These are phyloP conservation scores for Lordiphosa fenestrarum DNA, from an alignment of 2,888 invertebrate genomes.

Conservation along the genomic window DNA sequence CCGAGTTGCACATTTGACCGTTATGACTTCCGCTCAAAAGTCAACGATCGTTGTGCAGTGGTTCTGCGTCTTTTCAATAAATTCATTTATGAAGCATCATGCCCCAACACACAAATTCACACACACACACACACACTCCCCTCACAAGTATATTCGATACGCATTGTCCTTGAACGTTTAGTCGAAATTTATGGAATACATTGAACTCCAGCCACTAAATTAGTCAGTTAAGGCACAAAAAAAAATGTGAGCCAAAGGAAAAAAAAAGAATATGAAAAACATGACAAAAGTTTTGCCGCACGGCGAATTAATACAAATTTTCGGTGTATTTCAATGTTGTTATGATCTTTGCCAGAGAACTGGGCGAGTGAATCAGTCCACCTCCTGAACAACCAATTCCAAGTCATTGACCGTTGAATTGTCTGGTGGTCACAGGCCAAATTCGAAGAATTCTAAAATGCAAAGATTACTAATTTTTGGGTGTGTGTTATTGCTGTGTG, in stretches of 20 bases:
- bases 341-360: slow-evolving; percentile 6
- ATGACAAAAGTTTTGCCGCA: slow-evolving; percentile 67
- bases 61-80: slow-evolving; percentile 41
- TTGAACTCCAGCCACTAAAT: slow-evolving; percentile 71
- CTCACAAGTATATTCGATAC: slow-evolving; percentile 37
- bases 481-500: neutral
- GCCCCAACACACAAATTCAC: slow-evolving; percentile 33
- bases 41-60: slow-evolving; percentile 8
- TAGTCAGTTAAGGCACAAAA: slow-evolving; percentile 64
- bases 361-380: slow-evolving; percentile 32
- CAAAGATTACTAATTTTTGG: slow-evolving; percentile 30
- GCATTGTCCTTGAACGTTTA: slow-evolving; percentile 74
- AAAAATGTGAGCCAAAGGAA: slow-evolving; percentile 2
- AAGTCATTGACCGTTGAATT: slow-evolving; percentile 59
- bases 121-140: slow-evolving; percentile 3
- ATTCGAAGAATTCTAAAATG: slow-evolving; percentile 33
- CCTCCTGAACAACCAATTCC: slow-evolving; percentile 24
- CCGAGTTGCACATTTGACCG: slow-evolving; percentile 49
- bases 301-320: slow-evolving; percentile 57
- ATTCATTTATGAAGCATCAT: slow-evolving; percentile 40
- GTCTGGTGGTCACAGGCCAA: slow-evolving; percentile 12
- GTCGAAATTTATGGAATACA: slow-evolving; percentile 75
- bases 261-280: slow-evolving; percentile 42
- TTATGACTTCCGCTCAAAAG: slow-evolving; percentile 63
- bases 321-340: slow-evolving; percentile 25